phyloP scores from a whole-genome alignment of 2,888 invertebrate species.

The Chorisops tibialis region DNA sequence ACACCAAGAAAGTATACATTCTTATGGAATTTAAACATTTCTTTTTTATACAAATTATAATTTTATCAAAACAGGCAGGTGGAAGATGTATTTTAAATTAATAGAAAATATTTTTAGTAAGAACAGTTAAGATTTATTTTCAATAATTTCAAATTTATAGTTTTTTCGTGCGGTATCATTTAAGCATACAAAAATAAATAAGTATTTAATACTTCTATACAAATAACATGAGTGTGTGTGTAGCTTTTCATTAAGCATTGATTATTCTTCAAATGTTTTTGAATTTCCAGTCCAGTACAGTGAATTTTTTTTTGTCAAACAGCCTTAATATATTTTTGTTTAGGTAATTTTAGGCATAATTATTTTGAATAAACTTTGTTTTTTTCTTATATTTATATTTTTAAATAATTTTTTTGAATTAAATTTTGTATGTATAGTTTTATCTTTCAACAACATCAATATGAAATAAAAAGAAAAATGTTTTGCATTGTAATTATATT shows the following conservation, averaged over 20 bases:
- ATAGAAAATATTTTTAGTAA: neutral
- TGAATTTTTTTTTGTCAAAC: too few relatives aligned
- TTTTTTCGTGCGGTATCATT: too few relatives aligned
- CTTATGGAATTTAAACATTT: neutral
- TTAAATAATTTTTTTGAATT: conserved; percentile 1
- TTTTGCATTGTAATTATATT: conserved; percentile 7
- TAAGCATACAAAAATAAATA: conserved; percentile 26
- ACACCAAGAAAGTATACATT: conserved; percentile 33
- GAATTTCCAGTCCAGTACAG: too few relatives aligned
- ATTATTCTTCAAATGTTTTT: too few relatives aligned
- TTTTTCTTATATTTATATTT: neutral
- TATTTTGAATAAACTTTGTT: neutral
- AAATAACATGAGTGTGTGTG: too few relatives aligned
- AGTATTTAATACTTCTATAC: neutral
- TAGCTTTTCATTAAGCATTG: too few relatives aligned
- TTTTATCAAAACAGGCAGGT: neutral
- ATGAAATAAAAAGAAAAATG: conserved; percentile 20
- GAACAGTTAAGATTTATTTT: neutral
- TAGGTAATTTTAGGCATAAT: neutral
- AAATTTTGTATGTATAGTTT: neutral
- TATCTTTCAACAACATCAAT: conserved; percentile 23
- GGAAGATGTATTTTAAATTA: neutral
- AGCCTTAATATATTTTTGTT: too few relatives aligned
- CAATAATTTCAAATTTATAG: neutral
- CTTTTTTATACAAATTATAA: neutral